A percentile compares a stretch with the other conserved stretches of the same genome.
Evolutionary conservation across 2,888 invertebrate genomes (phyloP).

Genomic region (Julus scanicus): DNA sequence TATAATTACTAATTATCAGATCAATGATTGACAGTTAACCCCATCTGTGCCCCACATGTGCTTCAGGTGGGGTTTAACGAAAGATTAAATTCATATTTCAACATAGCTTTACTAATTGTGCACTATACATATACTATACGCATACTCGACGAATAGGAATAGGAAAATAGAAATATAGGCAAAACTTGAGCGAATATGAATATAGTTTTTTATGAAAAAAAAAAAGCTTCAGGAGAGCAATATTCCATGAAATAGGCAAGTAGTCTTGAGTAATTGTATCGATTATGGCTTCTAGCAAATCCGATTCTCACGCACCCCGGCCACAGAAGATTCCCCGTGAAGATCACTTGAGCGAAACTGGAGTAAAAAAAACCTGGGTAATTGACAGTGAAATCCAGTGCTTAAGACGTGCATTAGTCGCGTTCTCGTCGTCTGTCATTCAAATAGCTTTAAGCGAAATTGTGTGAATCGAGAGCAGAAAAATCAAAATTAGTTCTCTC

Average conservation of each 20-base stretch:
- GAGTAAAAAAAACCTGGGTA: constrained; percentile 20
- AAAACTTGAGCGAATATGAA: neutral
- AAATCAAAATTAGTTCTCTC: constrained; percentile 33
- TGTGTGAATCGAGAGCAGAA: neutral
- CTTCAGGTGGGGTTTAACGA: too few relatives aligned
- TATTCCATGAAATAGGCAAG: neutral
- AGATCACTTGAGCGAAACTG: neutral
- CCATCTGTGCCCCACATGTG: too few relatives aligned
- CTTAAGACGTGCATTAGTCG: constrained; percentile 33
- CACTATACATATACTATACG: too few relatives aligned
- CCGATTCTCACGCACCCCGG: neutral
- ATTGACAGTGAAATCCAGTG: constrained; percentile 26
- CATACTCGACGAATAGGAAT: too few relatives aligned
- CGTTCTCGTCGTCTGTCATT: constrained; percentile 7
- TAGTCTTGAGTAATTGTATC: constrained; percentile 27
- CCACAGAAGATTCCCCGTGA: constrained; percentile 1
- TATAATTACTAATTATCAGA: too few relatives aligned
- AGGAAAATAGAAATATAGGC: neutral
- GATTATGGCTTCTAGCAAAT: constrained; percentile 6
- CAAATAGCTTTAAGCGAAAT: constrained; percentile 32
- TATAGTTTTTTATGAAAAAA: neutral
- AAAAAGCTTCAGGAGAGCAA: neutral
- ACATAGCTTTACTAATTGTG: too few relatives aligned
- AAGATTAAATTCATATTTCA: too few relatives aligned
- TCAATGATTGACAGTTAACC: too few relatives aligned